phyloP scores from a whole-genome alignment of 2,888 invertebrate species.

The Drosophila basisetae region DNA sequence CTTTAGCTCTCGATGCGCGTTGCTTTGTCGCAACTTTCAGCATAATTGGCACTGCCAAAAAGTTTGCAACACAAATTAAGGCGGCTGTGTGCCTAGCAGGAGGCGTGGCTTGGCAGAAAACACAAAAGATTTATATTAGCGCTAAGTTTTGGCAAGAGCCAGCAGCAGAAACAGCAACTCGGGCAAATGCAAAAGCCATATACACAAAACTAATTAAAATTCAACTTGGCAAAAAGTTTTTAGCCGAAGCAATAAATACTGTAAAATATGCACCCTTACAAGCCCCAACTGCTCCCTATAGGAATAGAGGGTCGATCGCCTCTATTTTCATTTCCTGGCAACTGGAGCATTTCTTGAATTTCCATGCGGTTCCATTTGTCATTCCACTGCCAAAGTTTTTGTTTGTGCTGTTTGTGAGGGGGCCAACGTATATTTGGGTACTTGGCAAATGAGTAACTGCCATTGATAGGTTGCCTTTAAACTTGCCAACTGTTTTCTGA shows the following conservation, averaged over 20 bases:
- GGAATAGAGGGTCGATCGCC: constrained; percentile 9
- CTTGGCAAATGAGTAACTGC: constrained; percentile 54
- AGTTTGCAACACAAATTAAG: constrained; percentile 62
- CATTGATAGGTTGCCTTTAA: constrained; percentile 65
- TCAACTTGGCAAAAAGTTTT: constrained; percentile 79
- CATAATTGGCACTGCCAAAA: constrained; percentile 67
- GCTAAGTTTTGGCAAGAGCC: constrained; percentile 48
- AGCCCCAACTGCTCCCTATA: constrained; percentile 2
- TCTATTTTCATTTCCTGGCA: constrained; percentile 57
- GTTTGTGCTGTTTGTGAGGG: constrained; percentile 26
- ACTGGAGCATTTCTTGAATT: constrained; percentile 61
- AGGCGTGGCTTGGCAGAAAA: constrained; percentile 33
- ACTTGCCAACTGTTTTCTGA: constrained; percentile 42
- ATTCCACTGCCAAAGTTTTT: constrained; percentile 79
- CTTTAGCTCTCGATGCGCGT: constrained; percentile 10
- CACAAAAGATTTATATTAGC: constrained; percentile 68
- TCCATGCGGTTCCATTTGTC: constrained; percentile 77
- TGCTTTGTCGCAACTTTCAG: constrained; percentile 34
- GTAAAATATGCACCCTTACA: constrained; percentile 70
- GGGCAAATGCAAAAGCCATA: constrained; percentile 55
- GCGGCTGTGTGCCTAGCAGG: constrained; percentile 2
- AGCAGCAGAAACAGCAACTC: neutral
- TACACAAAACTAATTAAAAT: constrained; percentile 80
- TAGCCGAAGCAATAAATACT: constrained; percentile 78
- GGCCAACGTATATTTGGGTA: constrained; percentile 3